Percentiles rank a stretch among this genome's conserved stretches.
These are phyloP conservation scores for Calameuta filiformis DNA, from an alignment of 2,888 invertebrate species.

Conservation along the genomic window DNA sequence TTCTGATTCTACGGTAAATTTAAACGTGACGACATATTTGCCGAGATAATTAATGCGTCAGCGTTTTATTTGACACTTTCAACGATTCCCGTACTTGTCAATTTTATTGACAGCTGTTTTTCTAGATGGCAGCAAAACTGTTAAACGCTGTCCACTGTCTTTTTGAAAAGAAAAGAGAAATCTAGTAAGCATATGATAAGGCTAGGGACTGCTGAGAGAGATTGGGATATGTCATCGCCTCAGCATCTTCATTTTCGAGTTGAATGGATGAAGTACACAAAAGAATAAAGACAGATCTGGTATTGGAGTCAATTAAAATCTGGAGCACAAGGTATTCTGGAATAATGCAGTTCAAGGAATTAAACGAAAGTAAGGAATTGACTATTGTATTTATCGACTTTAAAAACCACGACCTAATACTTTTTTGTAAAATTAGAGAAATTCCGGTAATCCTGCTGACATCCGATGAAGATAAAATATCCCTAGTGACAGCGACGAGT, in stretches of 20 bases:
- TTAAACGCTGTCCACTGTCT: not conserved
- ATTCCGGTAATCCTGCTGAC: not conserved
- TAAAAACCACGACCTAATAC: not conserved
- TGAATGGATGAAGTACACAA: not conserved
- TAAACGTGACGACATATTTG: not conserved
- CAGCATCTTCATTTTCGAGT: not conserved
- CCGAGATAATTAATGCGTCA: not conserved
- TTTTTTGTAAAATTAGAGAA: not conserved
- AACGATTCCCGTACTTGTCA: too few relatives aligned
- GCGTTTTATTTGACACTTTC: not conserved
- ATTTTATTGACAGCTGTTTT: not conserved
- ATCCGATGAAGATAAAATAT: slow-evolving; percentile 37
- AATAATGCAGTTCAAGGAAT: slow-evolving; percentile 25
- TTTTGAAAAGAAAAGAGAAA: not conserved
- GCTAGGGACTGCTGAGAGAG: not conserved
- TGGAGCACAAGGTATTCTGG: slow-evolving; percentile 32
- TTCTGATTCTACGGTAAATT: not conserved
- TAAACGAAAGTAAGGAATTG: slow-evolving; percentile 27
- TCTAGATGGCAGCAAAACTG: not conserved
- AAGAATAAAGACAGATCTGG: not conserved
- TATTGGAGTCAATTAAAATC: slow-evolving; percentile 26
- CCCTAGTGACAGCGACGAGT: slow-evolving; percentile 34
- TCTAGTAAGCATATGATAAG: not conserved
- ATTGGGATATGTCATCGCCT: not conserved
- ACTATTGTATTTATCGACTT: not conserved